These are phyloP conservation scores for Pharmacophagus antenor DNA, from an alignment of 2,888 invertebrate species.

Conservation along the genomic window DNA sequence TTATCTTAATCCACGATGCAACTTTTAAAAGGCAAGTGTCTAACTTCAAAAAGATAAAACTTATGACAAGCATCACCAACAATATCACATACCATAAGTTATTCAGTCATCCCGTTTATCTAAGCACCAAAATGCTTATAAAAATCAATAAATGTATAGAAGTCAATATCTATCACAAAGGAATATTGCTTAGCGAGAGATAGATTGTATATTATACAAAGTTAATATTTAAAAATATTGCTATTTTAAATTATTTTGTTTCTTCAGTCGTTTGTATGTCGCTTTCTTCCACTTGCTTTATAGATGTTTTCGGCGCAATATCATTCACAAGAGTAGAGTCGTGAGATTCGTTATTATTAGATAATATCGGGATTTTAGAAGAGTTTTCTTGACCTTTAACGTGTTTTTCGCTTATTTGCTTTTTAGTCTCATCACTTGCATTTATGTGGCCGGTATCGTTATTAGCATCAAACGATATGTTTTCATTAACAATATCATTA, in stretches of 20 bases:
- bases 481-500: slow-evolving; percentile 65
- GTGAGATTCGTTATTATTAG: slow-evolving; percentile 3
- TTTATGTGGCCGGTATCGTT: slow-evolving; percentile 32
- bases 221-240: slow-evolving; percentile 1
- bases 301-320: slow-evolving; percentile 17
- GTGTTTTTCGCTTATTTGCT: slow-evolving; percentile 1
- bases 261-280: slow-evolving; percentile 3
- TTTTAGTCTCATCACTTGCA: neutral
- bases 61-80: slow-evolving; percentile 1
- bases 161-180: slow-evolving; percentile 18
- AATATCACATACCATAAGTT: slow-evolving; percentile 15
- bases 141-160: neutral
- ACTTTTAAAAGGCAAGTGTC: neutral
- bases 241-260: slow-evolving; percentile 11
- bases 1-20: neutral
- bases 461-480: slow-evolving; percentile 53
- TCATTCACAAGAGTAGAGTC: slow-evolving; percentile 31
- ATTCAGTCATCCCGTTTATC: slow-evolving; percentile 15
- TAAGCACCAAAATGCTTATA: slow-evolving; percentile 4
- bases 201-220: neutral
- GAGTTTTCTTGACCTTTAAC: neutral
- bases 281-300: neutral
- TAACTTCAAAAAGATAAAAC: neutral
- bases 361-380: neutral
- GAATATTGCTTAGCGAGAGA: slow-evolving; percentile 12